phyloP scores from a whole-genome alignment of 2,888 invertebrate genomes.

The Diarsia dahlii region DNA sequence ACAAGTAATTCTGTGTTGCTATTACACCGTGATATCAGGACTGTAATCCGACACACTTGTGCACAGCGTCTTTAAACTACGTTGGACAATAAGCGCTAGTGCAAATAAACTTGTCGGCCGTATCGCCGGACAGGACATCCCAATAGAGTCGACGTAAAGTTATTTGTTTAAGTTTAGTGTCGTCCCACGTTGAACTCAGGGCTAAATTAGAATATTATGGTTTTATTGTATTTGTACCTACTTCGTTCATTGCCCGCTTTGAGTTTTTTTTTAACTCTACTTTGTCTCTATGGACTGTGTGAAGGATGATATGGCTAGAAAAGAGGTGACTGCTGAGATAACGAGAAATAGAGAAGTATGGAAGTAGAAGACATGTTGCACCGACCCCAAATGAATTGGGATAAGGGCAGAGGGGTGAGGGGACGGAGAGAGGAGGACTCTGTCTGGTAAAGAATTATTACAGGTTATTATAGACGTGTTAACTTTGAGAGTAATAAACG shows the following conservation, averaged over 20 bases:
- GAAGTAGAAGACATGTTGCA: no score
- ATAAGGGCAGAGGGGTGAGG: no score
- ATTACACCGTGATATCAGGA: conserved; percentile 52
- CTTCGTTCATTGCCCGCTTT: conserved; percentile 81
- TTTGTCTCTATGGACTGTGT: no score
- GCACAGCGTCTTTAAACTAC: conserved; percentile 56
- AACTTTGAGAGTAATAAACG: no score
- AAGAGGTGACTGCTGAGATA: no score
- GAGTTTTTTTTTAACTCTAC: conserved; percentile 48
- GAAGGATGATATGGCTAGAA: no score
- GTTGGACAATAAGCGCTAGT: conserved; percentile 64
- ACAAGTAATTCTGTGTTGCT: conserved; percentile 61
- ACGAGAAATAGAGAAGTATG: no score
- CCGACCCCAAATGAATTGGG: no score
- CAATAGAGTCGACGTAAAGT: conserved; percentile 88
- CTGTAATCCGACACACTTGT: conserved; percentile 60
- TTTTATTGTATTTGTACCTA: conserved; percentile 82
- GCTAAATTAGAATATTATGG: conserved; percentile 83
- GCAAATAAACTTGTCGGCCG: conserved; percentile 69
- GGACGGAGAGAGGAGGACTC: no score
- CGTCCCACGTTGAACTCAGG: conserved; percentile 81
- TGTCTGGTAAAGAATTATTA: no score
- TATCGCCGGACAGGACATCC: conserved; percentile 85
- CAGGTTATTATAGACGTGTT: no score
- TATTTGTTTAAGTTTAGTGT: conserved; percentile 90